These are phyloP conservation scores for Nibea coibor DNA, from an alignment of 2,113 vertebrate genomes.

Conservation along the genomic window DNA sequence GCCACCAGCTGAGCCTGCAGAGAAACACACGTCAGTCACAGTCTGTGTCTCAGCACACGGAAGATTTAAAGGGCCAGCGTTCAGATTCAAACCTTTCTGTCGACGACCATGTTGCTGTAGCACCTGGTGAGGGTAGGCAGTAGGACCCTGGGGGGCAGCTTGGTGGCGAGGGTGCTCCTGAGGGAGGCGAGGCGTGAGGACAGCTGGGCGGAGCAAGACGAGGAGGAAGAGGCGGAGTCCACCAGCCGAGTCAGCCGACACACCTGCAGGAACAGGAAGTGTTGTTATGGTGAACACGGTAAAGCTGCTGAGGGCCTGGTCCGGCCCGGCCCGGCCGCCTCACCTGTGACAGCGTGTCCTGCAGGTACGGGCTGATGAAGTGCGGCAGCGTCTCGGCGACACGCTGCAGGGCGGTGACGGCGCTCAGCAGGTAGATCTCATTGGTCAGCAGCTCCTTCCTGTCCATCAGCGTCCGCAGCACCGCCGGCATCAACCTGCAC, in stretches of 20 bases:
- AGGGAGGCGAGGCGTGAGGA: slow-evolving; percentile 83
- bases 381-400: slow-evolving; percentile 91
- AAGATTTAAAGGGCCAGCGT: background rate
- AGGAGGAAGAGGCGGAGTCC: slow-evolving; percentile 77
- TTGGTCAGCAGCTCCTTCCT: slow-evolving; percentile 86
- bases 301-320: background rate
- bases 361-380: slow-evolving; percentile 95
- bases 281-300: too few relatives aligned
- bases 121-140: slow-evolving; percentile 88
- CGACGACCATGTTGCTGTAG: slow-evolving; percentile 82
- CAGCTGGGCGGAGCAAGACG: slow-evolving; percentile 81
- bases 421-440: slow-evolving; percentile 93
- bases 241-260: slow-evolving; percentile 86
- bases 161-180: slow-evolving; percentile 87
- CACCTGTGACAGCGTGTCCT: slow-evolving; percentile 65
- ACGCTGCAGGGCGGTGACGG: slow-evolving; percentile 90
- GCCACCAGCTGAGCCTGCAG: slow-evolving; percentile 85
- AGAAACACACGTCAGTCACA: background rate
- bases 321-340: too few relatives aligned
- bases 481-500: slow-evolving; percentile 90
- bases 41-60: too few relatives aligned
- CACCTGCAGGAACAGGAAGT: slow-evolving; percentile 77
- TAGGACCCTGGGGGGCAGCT: slow-evolving; percentile 90
- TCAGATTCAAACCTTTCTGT: slow-evolving; percentile 83
- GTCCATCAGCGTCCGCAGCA: slow-evolving; percentile 84